Percentiles rank a stretch among this genome's conserved stretches.
These are phyloP conservation scores for Scophthalmus maximus DNA, from an alignment of 2,113 vertebrate species.

Conservation along the genomic window DNA sequence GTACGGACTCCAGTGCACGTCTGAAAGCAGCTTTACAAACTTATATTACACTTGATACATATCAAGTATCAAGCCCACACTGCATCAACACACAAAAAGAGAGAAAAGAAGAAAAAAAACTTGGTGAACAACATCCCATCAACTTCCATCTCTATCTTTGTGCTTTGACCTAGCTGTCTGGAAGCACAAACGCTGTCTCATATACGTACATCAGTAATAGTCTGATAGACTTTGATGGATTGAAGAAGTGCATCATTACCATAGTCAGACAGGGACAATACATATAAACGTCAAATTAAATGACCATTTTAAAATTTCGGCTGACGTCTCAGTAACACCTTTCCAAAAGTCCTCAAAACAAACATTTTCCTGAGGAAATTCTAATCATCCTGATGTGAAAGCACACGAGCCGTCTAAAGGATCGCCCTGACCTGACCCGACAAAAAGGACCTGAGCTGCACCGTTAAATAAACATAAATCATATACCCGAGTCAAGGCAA, in stretches of 20 bases:
- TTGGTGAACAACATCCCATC: constrained; percentile 4
- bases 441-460: constrained; percentile 61
- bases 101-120: neutral
- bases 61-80: neutral
- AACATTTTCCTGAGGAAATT: constrained; percentile 46
- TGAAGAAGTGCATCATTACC: constrained; percentile 40
- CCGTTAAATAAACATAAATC: constrained; percentile 80
- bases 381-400: constrained; percentile 51
- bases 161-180: neutral
- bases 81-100: neutral
- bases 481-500: constrained; percentile 64
- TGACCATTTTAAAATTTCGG: constrained; percentile 49
- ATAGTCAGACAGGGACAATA: constrained; percentile 46
- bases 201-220: constrained; percentile 32
- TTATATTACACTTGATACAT: neutral
- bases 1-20: too few relatives aligned
- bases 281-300: constrained; percentile 61
- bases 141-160: constrained; percentile 16
- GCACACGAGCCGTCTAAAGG: constrained; percentile 49
- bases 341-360: constrained; percentile 38
- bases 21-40: too few relatives aligned
- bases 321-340: constrained; percentile 52
- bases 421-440: constrained; percentile 68
- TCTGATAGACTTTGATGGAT: constrained; percentile 53
- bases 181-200: constrained; percentile 21